Percentiles rank a stretch among this genome's conserved stretches.
These are phyloP conservation scores for Drosophila paulistorum DNA, from an alignment of 1,140 invertebrate species.

Conservation along the genomic window DNA sequence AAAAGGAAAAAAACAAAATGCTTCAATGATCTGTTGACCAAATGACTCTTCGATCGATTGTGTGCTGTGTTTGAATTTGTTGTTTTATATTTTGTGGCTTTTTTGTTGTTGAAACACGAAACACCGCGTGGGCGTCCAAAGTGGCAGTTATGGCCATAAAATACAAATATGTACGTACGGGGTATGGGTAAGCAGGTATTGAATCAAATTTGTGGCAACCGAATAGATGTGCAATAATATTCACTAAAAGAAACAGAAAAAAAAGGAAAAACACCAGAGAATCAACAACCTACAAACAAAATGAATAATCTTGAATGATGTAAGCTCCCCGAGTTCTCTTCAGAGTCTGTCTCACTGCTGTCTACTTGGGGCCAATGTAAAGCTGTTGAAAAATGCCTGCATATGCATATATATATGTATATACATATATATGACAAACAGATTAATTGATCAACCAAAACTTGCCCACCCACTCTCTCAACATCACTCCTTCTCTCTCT, in stretches of 20 bases:
- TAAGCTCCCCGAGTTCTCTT: constrained; percentile 40
- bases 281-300: constrained; percentile 12
- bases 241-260: not conserved
- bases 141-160: constrained; percentile 79
- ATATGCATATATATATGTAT: constrained; percentile 23
- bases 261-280: not conserved
- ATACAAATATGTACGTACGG: constrained; percentile 75
- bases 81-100: constrained; percentile 30
- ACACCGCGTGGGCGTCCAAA: constrained; percentile 65
- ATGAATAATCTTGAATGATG: constrained; percentile 36
- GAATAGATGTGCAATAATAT: constrained; percentile 71
- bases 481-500: not conserved
- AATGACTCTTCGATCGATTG: constrained; percentile 10
- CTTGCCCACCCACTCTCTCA: constrained; percentile 47
- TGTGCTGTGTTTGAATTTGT: constrained; percentile 14
- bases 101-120: constrained; percentile 31
- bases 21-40: not conserved
- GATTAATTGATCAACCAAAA: constrained; percentile 43
- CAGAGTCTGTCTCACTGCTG: constrained; percentile 38
- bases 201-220: constrained; percentile 50
- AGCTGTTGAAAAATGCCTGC: constrained; percentile 16
- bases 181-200: constrained; percentile 63
- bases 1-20: not conserved
- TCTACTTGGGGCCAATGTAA: constrained; percentile 22
- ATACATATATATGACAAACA: constrained; percentile 16